These are phyloP conservation scores for Crambe crambe DNA, from an alignment of 37 sponge, comb jelly and placozoan genomes.

Conservation along the genomic window DNA sequence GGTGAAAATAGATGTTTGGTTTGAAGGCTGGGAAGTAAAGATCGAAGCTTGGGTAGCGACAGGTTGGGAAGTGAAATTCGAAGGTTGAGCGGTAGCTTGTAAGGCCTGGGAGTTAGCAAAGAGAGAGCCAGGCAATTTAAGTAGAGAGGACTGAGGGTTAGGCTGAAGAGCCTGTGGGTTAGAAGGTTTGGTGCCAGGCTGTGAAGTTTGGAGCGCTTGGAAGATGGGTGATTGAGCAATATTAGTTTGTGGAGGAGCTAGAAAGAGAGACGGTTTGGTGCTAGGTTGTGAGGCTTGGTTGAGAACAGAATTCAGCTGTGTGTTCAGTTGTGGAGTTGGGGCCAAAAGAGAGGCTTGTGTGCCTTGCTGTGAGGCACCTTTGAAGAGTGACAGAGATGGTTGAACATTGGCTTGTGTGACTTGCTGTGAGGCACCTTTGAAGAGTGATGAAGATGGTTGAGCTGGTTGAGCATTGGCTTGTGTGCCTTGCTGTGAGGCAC, in stretches of 20 bases:
- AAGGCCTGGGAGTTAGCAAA: too few relatives aligned
- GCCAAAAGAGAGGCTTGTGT: background rate
- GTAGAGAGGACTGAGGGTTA: too few relatives aligned
- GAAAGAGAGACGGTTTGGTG: background rate
- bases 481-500: background rate
- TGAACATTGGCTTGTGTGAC: background rate
- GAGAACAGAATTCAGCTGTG: background rate
- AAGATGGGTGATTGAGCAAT: too few relatives aligned
- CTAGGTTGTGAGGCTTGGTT: background rate
- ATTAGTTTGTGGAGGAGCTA: background rate
- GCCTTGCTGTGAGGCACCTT: background rate
- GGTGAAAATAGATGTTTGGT: too few relatives aligned
- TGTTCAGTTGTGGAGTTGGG: background rate
- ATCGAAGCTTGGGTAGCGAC: background rate
- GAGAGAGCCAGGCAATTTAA: too few relatives aligned
- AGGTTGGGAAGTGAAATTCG: background rate
- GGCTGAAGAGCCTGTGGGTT: too few relatives aligned
- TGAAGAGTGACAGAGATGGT: background rate
- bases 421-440: background rate
- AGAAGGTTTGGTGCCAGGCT: background rate
- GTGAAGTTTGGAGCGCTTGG: too few relatives aligned
- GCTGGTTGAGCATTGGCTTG: background rate
- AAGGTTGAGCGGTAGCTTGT: background rate
- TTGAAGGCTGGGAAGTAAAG: background rate
- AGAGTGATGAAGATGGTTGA: background rate